These are phyloP conservation scores for Miichthys miiuy DNA, from an alignment of 2,797 vertebrate species.

Conservation along the genomic window DNA sequence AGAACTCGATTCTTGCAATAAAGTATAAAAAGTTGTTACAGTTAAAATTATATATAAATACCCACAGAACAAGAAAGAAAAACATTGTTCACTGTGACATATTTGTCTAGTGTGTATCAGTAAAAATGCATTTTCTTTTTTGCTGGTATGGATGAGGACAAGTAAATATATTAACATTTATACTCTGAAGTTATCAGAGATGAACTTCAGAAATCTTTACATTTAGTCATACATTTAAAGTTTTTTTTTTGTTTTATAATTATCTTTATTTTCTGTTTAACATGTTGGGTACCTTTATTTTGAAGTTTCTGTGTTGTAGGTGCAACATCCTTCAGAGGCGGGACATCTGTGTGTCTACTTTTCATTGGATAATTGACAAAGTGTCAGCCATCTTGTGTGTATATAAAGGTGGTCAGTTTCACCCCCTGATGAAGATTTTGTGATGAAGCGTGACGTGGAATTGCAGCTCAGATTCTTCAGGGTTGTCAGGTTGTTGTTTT, in stretches of 20 bases:
- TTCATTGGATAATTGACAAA: slow-evolving; percentile 20
- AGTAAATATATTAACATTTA: not conserved
- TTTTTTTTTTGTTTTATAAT: not conserved
- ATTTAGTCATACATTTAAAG: too few species aligned
- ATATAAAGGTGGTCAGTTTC: not conserved
- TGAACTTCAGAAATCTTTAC: not conserved
- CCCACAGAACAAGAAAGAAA: not conserved
- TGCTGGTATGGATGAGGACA: too few species aligned
- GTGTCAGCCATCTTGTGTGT: not conserved
- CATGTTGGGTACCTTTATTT: not conserved
- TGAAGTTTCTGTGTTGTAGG: not conserved
- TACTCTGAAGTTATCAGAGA: too few species aligned
- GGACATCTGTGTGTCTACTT: not conserved
- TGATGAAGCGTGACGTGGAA: too few species aligned
- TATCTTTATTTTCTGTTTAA: not conserved
- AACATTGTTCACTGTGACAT: too few species aligned
- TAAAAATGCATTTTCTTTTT: too few species aligned
- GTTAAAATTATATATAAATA: not conserved
- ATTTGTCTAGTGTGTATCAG: too few species aligned
- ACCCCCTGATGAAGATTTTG: not conserved
- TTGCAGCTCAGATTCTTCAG: not conserved
- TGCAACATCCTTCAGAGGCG: slow-evolving; percentile 4
- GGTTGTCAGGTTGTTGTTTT: not conserved
- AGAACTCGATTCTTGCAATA: not conserved
- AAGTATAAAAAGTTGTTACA: not conserved